phyloP scores from a whole-genome alignment of 1,140 invertebrate genomes.

The Hermetia illucens region DNA sequence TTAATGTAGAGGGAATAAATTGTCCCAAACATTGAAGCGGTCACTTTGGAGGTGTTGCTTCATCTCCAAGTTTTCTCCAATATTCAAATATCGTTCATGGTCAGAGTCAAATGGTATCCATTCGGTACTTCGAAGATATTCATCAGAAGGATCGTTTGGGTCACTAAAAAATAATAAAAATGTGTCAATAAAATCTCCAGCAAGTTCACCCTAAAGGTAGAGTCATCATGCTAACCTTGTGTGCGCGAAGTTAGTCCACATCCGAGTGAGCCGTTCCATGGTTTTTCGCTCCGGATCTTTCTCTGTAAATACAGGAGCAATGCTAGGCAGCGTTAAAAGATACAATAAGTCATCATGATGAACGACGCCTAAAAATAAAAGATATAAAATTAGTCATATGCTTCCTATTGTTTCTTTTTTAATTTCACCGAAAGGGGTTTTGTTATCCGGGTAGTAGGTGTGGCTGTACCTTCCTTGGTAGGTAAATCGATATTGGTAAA shows the following conservation, averaged over 20 bases:
- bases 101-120: slow-evolving; percentile 34
- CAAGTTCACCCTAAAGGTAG: no score
- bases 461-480: slow-evolving; percentile 40
- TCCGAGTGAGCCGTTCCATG: slow-evolving; percentile 32
- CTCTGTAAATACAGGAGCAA: slow-evolving; percentile 28
- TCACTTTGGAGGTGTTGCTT: slow-evolving; percentile 33
- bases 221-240: slow-evolving; percentile 26
- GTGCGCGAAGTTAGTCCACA: slow-evolving; percentile 35
- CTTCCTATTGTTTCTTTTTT: slow-evolving; percentile 12
- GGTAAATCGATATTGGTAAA: slow-evolving; percentile 39
- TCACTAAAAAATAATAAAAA: slow-evolving; percentile 8
- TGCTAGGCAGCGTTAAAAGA: slow-evolving; percentile 34
- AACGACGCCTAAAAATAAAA: slow-evolving; percentile 31
- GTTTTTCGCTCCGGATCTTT: slow-evolving; percentile 32
- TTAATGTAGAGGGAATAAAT: slow-evolving; percentile 36
- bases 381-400: not conserved
- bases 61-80: slow-evolving; percentile 29
- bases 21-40: slow-evolving; percentile 39
- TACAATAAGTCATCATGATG: slow-evolving; percentile 48
- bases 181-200: no score
- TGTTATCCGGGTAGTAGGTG: slow-evolving; percentile 28
- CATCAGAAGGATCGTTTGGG: slow-evolving; percentile 16
- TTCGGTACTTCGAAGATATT: slow-evolving; percentile 17
- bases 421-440: not conserved
- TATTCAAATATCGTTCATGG: slow-evolving; percentile 36